Evolutionary conservation across 35 echinoderm and acorn worm species (phyloP).

Genomic region (Lytechinus pictus): DNA sequence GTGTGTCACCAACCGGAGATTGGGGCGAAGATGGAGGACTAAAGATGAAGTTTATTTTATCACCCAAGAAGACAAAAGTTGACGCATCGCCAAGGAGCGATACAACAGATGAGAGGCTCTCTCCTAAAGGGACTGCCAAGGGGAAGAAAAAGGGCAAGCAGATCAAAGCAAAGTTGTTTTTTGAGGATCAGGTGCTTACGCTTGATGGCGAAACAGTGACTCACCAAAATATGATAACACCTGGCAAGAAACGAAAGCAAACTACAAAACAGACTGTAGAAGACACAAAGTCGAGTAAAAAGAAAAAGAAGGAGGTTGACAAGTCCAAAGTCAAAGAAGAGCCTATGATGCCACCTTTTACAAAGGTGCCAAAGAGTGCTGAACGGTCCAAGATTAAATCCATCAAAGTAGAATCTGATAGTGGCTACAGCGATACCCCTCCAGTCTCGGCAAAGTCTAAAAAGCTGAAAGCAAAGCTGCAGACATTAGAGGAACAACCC

Average conservation of each 20-base stretch:
- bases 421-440: conserved; percentile 9
- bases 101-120: background rate
- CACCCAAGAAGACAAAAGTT: conserved; percentile 22
- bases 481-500: conserved; percentile 37
- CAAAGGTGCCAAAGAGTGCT: conserved; percentile 49
- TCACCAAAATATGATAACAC: background rate
- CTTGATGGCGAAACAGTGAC: conserved; percentile 47
- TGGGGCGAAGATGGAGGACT: conserved; percentile 54
- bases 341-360: background rate
- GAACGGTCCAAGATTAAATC: background rate
- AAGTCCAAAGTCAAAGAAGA: conserved; percentile 46
- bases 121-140: conserved; percentile 32
- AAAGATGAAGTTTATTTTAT: conserved; percentile 68
- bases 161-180: conserved; percentile 57
- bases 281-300: conserved; percentile 12
- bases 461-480: conserved; percentile 48
- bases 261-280: background rate
- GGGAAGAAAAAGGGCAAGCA: conserved; percentile 40
- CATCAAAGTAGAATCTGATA: conserved; percentile 45
- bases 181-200: conserved; percentile 51
- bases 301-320: conserved; percentile 58
- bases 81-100: background rate
- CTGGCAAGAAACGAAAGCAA: conserved; percentile 50
- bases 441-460: conserved; percentile 33
- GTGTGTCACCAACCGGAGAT: conserved; percentile 41